Base-by-base conservation (phyloP, 35 echinoderm and acorn worm species). In the Lytechinus pictus region DNA sequence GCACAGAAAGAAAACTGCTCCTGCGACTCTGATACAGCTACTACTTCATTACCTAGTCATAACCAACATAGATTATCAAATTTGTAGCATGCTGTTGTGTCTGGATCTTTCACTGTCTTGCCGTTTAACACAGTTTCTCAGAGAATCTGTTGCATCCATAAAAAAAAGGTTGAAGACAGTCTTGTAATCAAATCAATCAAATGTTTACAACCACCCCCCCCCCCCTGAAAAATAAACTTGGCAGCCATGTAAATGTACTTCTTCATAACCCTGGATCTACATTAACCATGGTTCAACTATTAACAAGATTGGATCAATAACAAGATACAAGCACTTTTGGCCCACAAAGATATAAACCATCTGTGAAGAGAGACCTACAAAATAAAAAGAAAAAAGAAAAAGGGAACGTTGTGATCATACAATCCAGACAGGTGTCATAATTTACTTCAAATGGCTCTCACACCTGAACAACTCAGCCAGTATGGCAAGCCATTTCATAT, bases 301-400 rank as follows among this genome's bases (percentile, higher is more conserved):
- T n/a, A n/a, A 24, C 66, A 79, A 79, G 66, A 79, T 79, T 79
- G 66, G n/a, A 79, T 79, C 66, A 79, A 79, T 79, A 24, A 79
- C 66, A 79, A 79, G 19, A 24, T 79, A 79, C 21, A 19, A 24
- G 66, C n/a, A 79, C 66, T 24, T 79, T 79, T 5, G 19, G n/a
- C 66, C 21, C 66, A 79, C 19, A 79, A 79, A 24, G n/a, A 4
- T 79, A 24, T 24, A 79, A 79, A 24, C 19, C 66, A 24, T 79
- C 21, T 24, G 33, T 44, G 33, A 44, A 44, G n/a, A n/a, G n/a
- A 44, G 2, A 44, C 33, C 33, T 44, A 44, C 33, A 44, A 44
- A 44, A 44, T 44, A 44, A 44, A 44, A 44, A 44, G n/a, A 44
- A 2, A 44, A 44, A 44, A 44, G 33, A 44, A 44, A 44, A 44